Evolutionary conservation across 2,888 invertebrate genomes (phyloP).

Genomic region (Pheosia tremula): DNA sequence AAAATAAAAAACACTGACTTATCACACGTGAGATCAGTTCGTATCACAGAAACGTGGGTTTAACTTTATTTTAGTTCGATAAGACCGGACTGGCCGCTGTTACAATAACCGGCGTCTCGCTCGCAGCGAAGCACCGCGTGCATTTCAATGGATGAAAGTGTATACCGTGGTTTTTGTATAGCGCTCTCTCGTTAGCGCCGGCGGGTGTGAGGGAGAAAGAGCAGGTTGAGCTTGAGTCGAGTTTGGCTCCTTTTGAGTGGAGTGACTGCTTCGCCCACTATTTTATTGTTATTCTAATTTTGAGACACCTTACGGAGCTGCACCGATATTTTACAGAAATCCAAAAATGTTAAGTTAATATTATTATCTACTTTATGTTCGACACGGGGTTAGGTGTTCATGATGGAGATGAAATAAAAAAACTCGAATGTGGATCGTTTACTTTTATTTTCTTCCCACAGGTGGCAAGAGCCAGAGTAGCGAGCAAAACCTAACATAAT

Average conservation of each 20-base stretch:
- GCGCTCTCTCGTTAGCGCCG: slow-evolving; percentile 67
- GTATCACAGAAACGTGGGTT: slow-evolving; percentile 54
- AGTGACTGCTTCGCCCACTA: slow-evolving; percentile 75
- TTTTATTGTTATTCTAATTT: slow-evolving; percentile 63
- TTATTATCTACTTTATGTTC: neutral
- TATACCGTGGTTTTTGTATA: slow-evolving; percentile 83
- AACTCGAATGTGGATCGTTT: slow-evolving; percentile 62
- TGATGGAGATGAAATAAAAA: slow-evolving; percentile 47
- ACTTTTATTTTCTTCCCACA: slow-evolving; percentile 78
- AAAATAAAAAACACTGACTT: slow-evolving; percentile 37
- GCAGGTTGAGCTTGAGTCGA: slow-evolving; percentile 48
- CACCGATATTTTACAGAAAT: slow-evolving; percentile 20
- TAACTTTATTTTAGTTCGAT: slow-evolving; percentile 62
- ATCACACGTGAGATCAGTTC: slow-evolving; percentile 55
- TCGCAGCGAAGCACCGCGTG: slow-evolving; percentile 77
- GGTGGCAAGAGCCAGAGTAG: slow-evolving; percentile 82
- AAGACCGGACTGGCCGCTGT: slow-evolving; percentile 66
- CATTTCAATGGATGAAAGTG: slow-evolving; percentile 83
- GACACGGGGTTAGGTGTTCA: too few relatives aligned
- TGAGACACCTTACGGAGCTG: slow-evolving; percentile 36
- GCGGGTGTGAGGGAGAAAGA: slow-evolving; percentile 60
- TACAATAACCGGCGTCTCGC: slow-evolving; percentile 73
- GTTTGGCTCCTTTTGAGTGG: slow-evolving; percentile 63
- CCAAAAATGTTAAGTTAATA: slow-evolving; percentile 10
- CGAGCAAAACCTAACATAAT: slow-evolving; percentile 74